Base-by-base conservation (phyloP, 2,113 vertebrate species). In the Ciconia boyciana region DNA sequence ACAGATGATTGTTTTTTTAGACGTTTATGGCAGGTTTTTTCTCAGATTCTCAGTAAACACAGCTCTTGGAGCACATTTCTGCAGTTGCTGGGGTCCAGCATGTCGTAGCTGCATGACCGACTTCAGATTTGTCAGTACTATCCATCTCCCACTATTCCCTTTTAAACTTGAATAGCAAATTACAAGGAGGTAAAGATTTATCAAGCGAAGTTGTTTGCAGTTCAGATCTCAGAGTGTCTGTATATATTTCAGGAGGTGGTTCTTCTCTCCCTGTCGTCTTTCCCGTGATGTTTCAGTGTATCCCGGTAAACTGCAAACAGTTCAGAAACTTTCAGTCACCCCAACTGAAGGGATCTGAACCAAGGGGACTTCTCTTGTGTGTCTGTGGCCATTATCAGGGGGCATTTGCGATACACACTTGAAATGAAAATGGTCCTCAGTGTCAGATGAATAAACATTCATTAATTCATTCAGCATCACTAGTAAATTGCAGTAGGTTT, bases 311-410 rank as follows among this genome's bases (percentile, higher is more conserved):
- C 62, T 97, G 72, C 89, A 52, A 69, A 55, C 58, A 86, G 62
- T 92, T 93, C 82, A 58, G 93, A 95, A 98, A 98, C 97, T 97
- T 97, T 60, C 57, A 87, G 92, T 57, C 87, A 65, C 93, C 49
- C 54, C 51, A 95, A 12, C 69, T 89, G 43, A 69, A 62, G 25
- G 51, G 83, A n/a, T 86, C 69, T 88, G 48, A 64, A 68, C 75
- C 66, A 64, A 86, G 84, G 46, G 55, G 54, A 28, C 62, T 71
- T 74, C 49, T 94, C 83, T n/a, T 66, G 55, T 49, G 62, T 58
- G 57, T 51, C 86, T 79, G 66, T 83, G 81, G 65, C 90, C 70
- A 54, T 94, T 83, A 86, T 58, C n/a, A 46, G 55, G 79, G 64
- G 52, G 32, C 74, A 69, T 86, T 93, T 87, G 10, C n/a, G 18